Conservation (phyloP, 2,888 invertebrate genomes). For the Galerucella nymphaeae region DNA sequence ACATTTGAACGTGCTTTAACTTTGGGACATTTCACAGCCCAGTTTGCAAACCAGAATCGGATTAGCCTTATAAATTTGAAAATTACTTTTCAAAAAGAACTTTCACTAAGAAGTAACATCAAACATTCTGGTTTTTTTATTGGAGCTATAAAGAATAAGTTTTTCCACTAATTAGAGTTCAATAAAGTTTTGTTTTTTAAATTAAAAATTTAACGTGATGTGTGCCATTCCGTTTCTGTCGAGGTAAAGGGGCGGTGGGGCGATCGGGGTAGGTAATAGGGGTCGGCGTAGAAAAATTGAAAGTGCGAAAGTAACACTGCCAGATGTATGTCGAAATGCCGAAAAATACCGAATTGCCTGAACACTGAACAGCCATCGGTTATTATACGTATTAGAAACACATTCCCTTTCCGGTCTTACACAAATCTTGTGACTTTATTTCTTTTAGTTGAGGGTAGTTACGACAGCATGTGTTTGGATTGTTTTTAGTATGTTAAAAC, state of each 20-base stretch:
- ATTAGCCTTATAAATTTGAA: too few relatives aligned
- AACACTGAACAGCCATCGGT: slow-evolving; percentile 35
- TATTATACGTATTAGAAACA: slow-evolving; percentile 61
- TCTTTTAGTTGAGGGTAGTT: slow-evolving; percentile 12
- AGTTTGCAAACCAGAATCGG: neutral
- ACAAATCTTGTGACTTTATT: slow-evolving; percentile 31
- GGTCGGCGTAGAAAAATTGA: slow-evolving; percentile 31
- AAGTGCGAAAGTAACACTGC: slow-evolving; percentile 51
- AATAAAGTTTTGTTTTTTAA: too few relatives aligned
- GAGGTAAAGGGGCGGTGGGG: neutral
- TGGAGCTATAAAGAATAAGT: too few relatives aligned
- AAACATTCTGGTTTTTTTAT: too few relatives aligned
- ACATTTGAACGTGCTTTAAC: slow-evolving; percentile 19
- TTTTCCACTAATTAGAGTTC: too few relatives aligned
- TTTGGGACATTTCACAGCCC: slow-evolving; percentile 12
- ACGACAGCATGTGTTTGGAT: slow-evolving; percentile 27
- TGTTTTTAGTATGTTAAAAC: slow-evolving; percentile 22
- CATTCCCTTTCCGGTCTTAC: slow-evolving; percentile 60
- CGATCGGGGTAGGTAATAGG: slow-evolving; percentile 9
- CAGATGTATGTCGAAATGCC: slow-evolving; percentile 47
- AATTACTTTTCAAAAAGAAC: too few relatives aligned
- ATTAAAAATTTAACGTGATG: too few relatives aligned
- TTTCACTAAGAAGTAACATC: too few relatives aligned
- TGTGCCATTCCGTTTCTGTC: neutral
- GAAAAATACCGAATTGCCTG: slow-evolving; percentile 12